A percentile compares a stretch with the other conserved stretches of the same genome.
Conservation (phyloP, 92 coral and sea anemone species). For the Palythoa grandiflora region DNA sequence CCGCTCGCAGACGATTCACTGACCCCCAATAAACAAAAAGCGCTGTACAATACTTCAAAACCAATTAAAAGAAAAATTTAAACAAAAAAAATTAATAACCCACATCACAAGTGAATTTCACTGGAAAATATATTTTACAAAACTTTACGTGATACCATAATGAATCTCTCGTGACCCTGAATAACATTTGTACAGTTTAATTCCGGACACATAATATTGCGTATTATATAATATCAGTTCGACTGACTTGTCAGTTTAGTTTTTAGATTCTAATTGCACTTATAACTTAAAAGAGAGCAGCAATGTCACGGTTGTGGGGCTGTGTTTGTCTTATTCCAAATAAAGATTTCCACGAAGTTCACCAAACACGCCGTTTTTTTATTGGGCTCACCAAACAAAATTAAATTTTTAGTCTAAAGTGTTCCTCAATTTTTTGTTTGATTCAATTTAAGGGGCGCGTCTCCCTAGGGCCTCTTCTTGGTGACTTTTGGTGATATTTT, state of each 20-base stretch:
- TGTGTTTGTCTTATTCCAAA: background rate
- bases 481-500: too few species aligned
- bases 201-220: background rate
- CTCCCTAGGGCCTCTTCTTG: too few species aligned
- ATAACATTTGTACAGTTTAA: background rate
- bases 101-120: background rate
- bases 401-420: too few species aligned
- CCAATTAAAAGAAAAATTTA: too few species aligned
- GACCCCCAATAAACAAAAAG: too few species aligned
- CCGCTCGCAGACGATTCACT: too few species aligned
- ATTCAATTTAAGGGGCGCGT: too few species aligned
- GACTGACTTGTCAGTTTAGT: background rate
- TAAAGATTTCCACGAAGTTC: background rate
- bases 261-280: background rate
- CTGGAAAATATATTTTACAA: background rate
- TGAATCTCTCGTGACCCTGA: background rate
- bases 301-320: background rate
- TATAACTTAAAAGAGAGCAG: background rate
- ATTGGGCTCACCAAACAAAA: background rate
- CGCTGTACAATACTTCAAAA: too few species aligned
- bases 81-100: background rate
- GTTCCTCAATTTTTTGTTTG: too few species aligned
- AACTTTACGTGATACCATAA: background rate
- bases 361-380: background rate
- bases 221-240: background rate